A percentile compares a stretch with the other conserved stretches of the same genome.
Evolutionary conservation across 2,888 invertebrate species (phyloP).

Genomic region (Syrista parreyssii): DNA sequence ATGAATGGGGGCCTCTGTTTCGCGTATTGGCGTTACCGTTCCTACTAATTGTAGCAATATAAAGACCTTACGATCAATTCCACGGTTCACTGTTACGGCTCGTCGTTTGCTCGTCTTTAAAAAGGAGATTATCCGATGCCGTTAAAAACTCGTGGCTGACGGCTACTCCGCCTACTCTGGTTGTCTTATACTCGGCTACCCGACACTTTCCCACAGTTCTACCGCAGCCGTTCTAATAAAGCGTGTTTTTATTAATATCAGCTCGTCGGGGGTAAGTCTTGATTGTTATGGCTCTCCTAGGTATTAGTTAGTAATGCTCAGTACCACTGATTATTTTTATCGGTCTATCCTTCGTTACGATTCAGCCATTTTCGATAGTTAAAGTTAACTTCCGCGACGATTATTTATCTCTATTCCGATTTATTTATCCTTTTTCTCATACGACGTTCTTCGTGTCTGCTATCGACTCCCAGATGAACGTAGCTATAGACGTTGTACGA

Average conservation of each 20-base stretch:
- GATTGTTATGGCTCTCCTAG: conserved; percentile 21
- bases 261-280: conserved; percentile 16
- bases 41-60: background rate
- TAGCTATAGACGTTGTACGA: conserved; percentile 22
- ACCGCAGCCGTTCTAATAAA: conserved; percentile 19
- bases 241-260: conserved; percentile 28
- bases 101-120: background rate
- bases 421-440: background rate
- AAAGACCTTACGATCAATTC: background rate
- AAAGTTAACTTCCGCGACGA: background rate
- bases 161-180: background rate
- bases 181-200: background rate
- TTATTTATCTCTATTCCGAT: too few relatives aligned
- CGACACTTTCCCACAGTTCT: conserved; percentile 22
- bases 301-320: conserved; percentile 17
- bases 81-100: background rate
- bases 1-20: background rate
- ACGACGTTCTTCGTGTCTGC: background rate
- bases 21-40: background rate
- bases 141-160: background rate
- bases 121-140: background rate
- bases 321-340: conserved; percentile 8
- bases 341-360: background rate
- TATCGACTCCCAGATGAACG: conserved; percentile 10
- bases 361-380: background rate